A percentile compares a stretch with the other conserved stretches of the same genome.
Conservation (phyloP, 2,797 vertebrate species). For the Molossus molossus region DNA sequence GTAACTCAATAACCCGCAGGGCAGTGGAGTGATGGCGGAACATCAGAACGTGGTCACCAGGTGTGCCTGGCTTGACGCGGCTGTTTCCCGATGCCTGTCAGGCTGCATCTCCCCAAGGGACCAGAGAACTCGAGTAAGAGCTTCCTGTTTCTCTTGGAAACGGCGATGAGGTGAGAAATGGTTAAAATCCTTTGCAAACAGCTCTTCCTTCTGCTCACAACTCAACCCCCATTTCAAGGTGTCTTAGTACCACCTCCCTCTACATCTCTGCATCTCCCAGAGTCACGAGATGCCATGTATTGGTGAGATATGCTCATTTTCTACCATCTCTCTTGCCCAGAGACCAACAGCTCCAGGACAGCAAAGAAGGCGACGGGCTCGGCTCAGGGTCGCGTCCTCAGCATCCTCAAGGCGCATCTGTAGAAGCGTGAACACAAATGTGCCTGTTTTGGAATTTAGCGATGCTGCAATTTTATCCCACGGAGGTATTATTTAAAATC, state of each 20-base stretch:
- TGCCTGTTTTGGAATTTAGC: neutral
- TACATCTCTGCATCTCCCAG: neutral
- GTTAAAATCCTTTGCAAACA: no score
- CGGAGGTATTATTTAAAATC: neutral
- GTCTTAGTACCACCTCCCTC: neutral
- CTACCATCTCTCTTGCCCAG: neutral
- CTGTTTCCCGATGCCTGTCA: neutral
- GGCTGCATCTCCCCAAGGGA: fast-evolving
- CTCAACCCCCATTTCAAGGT: neutral
- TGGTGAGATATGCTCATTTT: neutral
- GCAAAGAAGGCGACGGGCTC: neutral
- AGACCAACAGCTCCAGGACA: neutral
- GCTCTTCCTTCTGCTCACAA: neutral
- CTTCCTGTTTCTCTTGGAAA: slow-evolving; percentile 2
- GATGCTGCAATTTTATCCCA: neutral
- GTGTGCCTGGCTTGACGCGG: no score
- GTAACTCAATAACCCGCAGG: neutral
- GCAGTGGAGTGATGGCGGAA: neutral
- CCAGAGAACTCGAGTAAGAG: neutral
- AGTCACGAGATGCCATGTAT: fast-evolving
- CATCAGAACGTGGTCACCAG: fast-evolving
- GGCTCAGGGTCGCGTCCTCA: neutral
- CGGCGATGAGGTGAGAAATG: neutral
- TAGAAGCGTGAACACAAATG: neutral
- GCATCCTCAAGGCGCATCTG: neutral